Conservation (phyloP, 2,888 invertebrate species). For the Synanthedon vespiformis region DNA sequence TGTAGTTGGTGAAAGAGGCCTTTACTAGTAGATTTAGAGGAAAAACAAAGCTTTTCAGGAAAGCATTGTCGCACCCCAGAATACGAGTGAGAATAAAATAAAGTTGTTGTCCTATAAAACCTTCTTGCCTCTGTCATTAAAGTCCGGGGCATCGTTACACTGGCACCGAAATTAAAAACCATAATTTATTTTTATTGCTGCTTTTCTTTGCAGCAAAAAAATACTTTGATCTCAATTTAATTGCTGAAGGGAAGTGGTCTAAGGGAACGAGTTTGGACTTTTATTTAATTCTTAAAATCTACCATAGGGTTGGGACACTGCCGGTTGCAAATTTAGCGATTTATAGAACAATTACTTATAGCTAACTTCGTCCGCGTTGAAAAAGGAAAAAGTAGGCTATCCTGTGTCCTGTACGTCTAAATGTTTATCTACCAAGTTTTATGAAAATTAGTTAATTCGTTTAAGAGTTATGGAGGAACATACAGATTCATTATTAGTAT, state of each 20-base stretch:
- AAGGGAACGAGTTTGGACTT: slow-evolving; percentile 19
- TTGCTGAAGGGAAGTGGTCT: slow-evolving; percentile 32
- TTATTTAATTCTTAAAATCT: slow-evolving; percentile 37
- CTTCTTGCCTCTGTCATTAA: slow-evolving; percentile 14
- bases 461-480: no score
- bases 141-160: slow-evolving; percentile 12
- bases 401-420: no score
- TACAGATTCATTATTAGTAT: no score
- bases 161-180: slow-evolving; percentile 49
- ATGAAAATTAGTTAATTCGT: no score
- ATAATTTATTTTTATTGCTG: slow-evolving; percentile 58
- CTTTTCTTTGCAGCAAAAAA: slow-evolving; percentile 28
- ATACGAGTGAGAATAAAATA: slow-evolving; percentile 2
- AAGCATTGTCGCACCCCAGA: not conserved
- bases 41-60: not conserved
- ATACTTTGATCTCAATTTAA: slow-evolving; percentile 48
- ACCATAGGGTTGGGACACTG: slow-evolving; percentile 9
- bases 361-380: no score
- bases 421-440: no score
- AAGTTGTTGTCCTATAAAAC: slow-evolving; percentile 7
- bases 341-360: no score
- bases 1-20: no score
- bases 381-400: no score
- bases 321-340: no score
- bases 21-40: not conserved